Percentiles rank a stretch among this genome's conserved stretches.
phyloP scores from a whole-genome alignment of 2,888 invertebrate genomes.

The Epiblema foenella region DNA sequence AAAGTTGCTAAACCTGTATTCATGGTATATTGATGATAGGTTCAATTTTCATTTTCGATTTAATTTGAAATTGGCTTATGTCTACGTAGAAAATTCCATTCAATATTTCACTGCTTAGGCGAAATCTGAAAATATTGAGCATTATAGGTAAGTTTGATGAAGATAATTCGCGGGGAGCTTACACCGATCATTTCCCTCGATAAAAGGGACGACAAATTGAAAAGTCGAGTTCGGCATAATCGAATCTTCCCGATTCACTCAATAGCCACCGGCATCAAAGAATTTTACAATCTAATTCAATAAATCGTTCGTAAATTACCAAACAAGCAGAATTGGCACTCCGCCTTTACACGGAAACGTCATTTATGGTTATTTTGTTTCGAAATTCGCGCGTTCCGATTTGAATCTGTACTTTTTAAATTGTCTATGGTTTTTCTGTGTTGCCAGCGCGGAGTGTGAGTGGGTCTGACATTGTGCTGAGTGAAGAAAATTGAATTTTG shows the following conservation, averaged over 20 bases:
- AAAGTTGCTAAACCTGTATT: neutral
- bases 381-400: slow-evolving; percentile 39
- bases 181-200: slow-evolving; percentile 67
- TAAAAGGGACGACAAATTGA: slow-evolving; percentile 76
- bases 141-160: slow-evolving; percentile 44
- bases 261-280: slow-evolving; percentile 75
- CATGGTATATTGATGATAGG: neutral
- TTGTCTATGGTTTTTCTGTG: slow-evolving; percentile 35
- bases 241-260: slow-evolving; percentile 68
- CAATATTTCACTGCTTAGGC: slow-evolving; percentile 33
- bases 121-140: slow-evolving; percentile 41
- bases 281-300: slow-evolving; percentile 72
- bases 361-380: slow-evolving; percentile 66
- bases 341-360: slow-evolving; percentile 66
- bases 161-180: slow-evolving; percentile 59
- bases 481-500: slow-evolving; percentile 69
- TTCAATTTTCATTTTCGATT: slow-evolving; percentile 11
- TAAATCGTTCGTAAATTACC: slow-evolving; percentile 74
- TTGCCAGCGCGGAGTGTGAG: slow-evolving; percentile 33
- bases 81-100: slow-evolving; percentile 12
- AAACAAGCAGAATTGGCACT: slow-evolving; percentile 71
- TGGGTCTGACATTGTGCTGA: slow-evolving; percentile 59
- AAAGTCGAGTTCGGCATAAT: slow-evolving; percentile 77
- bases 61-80: slow-evolving; percentile 13
- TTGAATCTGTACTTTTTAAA: slow-evolving; percentile 33